phyloP scores from a whole-genome alignment of 2,888 invertebrate species.

The Deroplatys truncata region DNA sequence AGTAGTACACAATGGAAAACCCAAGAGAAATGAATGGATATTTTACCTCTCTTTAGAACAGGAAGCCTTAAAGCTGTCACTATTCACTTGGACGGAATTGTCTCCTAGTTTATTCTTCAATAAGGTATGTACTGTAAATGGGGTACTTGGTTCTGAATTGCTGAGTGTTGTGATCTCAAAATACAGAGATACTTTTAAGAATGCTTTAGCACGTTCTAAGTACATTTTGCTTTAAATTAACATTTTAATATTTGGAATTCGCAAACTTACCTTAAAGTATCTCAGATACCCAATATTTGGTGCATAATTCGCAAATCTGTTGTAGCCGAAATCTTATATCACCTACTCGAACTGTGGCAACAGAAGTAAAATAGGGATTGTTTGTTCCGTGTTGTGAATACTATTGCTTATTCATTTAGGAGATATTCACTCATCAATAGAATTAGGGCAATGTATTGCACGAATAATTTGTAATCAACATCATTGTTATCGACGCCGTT shows the following conservation, averaged over 20 bases:
- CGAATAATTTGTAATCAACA: neutral
- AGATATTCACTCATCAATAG: neutral
- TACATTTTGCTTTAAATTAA: too few species aligned
- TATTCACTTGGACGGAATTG: neutral
- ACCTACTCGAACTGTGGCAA: too few species aligned
- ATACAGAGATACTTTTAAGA: neutral
- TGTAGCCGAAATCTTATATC: too few species aligned
- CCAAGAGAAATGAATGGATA: neutral
- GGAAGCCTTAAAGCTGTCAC: neutral
- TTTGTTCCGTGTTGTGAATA: too few species aligned
- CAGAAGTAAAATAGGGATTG: too few species aligned
- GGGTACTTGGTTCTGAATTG: neutral
- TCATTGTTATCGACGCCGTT: too few species aligned
- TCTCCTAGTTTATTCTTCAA: neutral
- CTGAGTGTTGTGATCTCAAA: neutral
- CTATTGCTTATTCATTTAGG: neutral
- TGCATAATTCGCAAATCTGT: too few species aligned
- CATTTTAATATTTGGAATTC: too few species aligned
- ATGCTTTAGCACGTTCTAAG: neutral
- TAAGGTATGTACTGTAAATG: neutral
- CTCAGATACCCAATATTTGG: too few species aligned
- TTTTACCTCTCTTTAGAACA: neutral
- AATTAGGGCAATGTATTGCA: neutral
- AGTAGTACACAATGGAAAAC: neutral
- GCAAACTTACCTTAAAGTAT: too few species aligned